Conservation (phyloP, 2,888 invertebrate genomes). For the Eilema sororculum region DNA sequence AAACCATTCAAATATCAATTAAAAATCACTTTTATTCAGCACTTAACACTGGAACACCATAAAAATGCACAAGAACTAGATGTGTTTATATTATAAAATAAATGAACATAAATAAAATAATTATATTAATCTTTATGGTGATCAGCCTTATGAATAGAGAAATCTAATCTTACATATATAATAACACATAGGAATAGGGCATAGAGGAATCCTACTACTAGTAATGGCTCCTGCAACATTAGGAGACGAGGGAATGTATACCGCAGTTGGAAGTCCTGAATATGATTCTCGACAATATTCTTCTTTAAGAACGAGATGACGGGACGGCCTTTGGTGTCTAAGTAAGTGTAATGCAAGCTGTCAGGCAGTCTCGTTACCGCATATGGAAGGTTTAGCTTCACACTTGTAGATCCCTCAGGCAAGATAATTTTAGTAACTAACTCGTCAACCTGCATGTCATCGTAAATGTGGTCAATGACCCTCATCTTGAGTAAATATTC, state of each 20-base stretch:
- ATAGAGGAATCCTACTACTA: conserved; percentile 96
- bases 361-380: conserved; percentile 91
- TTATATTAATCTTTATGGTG: conserved; percentile 82
- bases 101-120: conserved; percentile 43
- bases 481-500: conserved; percentile 96
- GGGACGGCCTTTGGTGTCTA: conserved; percentile 97
- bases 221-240: conserved; percentile 97
- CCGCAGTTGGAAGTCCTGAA: conserved; percentile 96
- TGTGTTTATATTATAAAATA: conserved; percentile 52
- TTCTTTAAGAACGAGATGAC: conserved; percentile 93
- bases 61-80: conserved; percentile 67
- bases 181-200: conserved; percentile 96
- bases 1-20: conserved; percentile 41
- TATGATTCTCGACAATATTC: conserved; percentile 98
- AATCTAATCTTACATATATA: conserved; percentile 97
- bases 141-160: conserved; percentile 94
- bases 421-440: conserved; percentile 95
- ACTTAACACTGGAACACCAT: conserved; percentile 60
- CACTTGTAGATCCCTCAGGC: conserved; percentile 96
- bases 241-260: conserved; percentile 95
- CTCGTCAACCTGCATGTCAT: conserved; percentile 98
- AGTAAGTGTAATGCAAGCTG: conserved; percentile 95
- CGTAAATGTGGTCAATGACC: conserved; percentile 98
- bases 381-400: conserved; percentile 94
- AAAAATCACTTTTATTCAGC: conserved; percentile 65